Base-by-base conservation (phyloP, 2,888 invertebrate species). In the Tetrapedia diversipes region DNA sequence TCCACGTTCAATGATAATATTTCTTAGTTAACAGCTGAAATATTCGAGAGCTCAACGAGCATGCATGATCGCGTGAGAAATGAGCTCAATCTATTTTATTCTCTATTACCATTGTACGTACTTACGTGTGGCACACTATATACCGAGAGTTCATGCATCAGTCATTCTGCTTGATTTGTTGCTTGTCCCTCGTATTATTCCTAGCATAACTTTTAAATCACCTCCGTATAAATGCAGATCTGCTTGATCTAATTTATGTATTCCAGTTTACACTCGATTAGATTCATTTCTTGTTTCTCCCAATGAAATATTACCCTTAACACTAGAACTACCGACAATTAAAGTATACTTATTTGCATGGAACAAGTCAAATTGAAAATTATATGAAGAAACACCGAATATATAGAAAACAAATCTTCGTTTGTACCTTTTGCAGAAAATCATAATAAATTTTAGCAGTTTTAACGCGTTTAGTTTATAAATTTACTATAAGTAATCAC, bases 101-200 rank as follows among this genome's bases (percentile, higher is more conserved):
- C 27, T n/a, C 53, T 7, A 32, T 53, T 19, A 53, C 6, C 3
- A 32, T 29, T 7, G 7, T 32, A 29, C 27, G 6, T 29, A n/a
- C n/a, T n/a, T 2, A 16, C 27, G 10, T n/a, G 29, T 41, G n/a
- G n/a, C n/a, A n/a, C 4, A 14, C 4, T 16, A 39, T 19, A 11
- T 11, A 19, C 11, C 27, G n/a, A 53, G n/a, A 53, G 11, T 32
- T n/a, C 14, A 19, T 19, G 11, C 8, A 10, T 4, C 19, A 53
- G 19, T 53, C 32, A 11, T 53, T 32, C 53, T 32, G 32, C 19
- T 32, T 53, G 32, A 53, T 53, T 53, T 29, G n/a, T 53, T 32
- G 29, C 32, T 53, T 53, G 32, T 32, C 32, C 29, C 16, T 16
- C 53, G 29, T 32, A 53, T 53, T 53, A 53, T 29, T n/a, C 6